Evolutionary conservation across 2,888 invertebrate genomes (phyloP).

Genomic region (Cremastobaeus sp.): DNA sequence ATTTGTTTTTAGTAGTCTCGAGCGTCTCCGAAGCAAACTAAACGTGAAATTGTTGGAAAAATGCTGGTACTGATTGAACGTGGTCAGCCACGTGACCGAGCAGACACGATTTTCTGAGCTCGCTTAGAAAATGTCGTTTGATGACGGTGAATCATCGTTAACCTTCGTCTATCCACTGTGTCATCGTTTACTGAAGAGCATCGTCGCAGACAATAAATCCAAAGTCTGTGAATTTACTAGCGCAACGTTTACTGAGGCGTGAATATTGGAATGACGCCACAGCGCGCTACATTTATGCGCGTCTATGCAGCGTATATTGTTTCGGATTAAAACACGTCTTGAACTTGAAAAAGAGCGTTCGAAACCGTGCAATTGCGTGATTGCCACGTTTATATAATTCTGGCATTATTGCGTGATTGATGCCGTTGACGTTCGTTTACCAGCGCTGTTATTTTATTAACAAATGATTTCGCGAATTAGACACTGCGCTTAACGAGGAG

Average conservation of each 20-base stretch:
- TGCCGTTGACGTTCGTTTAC: slow-evolving; percentile 26
- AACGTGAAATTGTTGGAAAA: no score
- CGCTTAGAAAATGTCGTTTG: slow-evolving; percentile 22
- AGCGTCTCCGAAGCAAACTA: no score
- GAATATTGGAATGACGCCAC: slow-evolving; percentile 24
- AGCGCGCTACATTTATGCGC: neutral
- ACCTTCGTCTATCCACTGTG: slow-evolving; percentile 34
- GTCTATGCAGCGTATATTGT: slow-evolving; percentile 13
- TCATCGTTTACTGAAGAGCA: slow-evolving; percentile 38
- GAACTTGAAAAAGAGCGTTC: slow-evolving; percentile 28
- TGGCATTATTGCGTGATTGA: slow-evolving; percentile 22
- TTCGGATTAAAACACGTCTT: slow-evolving; percentile 8
- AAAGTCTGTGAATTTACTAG: slow-evolving; percentile 16
- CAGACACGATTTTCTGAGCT: slow-evolving; percentile 9
- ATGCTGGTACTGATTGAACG: no score
- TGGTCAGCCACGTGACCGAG: no score
- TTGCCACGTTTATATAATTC: slow-evolving; percentile 22
- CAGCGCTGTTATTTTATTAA: neutral
- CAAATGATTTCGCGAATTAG: no score
- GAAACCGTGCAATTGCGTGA: slow-evolving; percentile 12
- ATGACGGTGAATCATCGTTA: slow-evolving; percentile 31
- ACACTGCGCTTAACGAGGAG: no score
- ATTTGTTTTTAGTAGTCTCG: no score
- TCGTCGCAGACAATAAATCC: slow-evolving; percentile 37
- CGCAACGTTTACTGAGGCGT: slow-evolving; percentile 1